Evolutionary conservation across 2,113 vertebrate genomes (phyloP).

Genomic region (Ondatra zibethicus): DNA sequence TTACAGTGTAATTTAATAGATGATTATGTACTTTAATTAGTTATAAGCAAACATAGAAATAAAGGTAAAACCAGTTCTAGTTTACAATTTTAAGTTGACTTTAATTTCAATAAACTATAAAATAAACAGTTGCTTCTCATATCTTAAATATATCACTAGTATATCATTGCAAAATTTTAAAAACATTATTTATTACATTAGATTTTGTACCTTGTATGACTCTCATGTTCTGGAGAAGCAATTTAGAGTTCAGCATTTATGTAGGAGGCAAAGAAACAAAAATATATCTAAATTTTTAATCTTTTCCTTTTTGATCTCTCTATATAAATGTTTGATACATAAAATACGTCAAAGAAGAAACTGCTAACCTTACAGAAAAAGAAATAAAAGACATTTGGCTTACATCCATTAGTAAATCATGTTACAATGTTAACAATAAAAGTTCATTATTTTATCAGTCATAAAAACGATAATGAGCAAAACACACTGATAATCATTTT

Average conservation of each 20-base stretch:
- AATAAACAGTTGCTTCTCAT: neutral
- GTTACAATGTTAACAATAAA: neutral
- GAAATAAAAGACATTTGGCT: neutral
- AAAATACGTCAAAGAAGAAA: slow-evolving; percentile 4
- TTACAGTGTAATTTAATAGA: neutral
- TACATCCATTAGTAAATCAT: neutral
- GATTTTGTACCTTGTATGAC: neutral
- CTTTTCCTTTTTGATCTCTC: neutral
- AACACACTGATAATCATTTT: neutral
- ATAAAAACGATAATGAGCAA: neutral
- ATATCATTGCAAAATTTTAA: neutral
- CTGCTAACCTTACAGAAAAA: neutral
- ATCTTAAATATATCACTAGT: neutral
- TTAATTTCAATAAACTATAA: neutral
- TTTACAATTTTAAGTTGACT: neutral
- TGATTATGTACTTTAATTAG: neutral
- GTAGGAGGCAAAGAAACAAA: neutral
- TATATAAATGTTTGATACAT: neutral
- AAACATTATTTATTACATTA: neutral
- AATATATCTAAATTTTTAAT: neutral
- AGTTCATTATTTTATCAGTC: too few species aligned
- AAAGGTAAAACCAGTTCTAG: neutral
- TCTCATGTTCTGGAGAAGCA: neutral
- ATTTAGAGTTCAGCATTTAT: neutral
- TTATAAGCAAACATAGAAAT: neutral